A percentile compares a stretch with the other conserved stretches of the same genome.
Conservation (phyloP, 1,140 invertebrate genomes). For the Brevipalpus yothersi region DNA sequence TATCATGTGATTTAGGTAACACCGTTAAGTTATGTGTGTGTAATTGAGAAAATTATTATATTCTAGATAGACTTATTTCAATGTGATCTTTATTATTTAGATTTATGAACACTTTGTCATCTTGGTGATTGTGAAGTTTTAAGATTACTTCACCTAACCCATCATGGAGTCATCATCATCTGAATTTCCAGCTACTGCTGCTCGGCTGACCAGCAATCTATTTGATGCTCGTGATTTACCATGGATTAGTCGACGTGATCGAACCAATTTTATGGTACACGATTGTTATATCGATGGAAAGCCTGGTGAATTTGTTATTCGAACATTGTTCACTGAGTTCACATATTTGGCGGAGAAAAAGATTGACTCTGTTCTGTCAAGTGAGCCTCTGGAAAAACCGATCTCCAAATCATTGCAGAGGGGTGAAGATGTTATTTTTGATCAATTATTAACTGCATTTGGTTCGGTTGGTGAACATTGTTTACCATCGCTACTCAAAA, state of each 20-base stretch:
- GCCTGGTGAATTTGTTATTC: conserved; percentile 82
- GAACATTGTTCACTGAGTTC: conserved; percentile 77
- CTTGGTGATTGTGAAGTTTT: too few species aligned
- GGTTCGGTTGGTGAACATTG: conserved; percentile 88
- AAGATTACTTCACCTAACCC: too few species aligned
- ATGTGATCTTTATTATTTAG: too few species aligned
- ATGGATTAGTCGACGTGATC: not conserved
- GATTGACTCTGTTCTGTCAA: conserved; percentile 65
- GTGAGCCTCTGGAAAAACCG: conserved; percentile 63
- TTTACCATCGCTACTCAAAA: conserved; percentile 70
- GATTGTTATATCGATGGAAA: conserved; percentile 8
- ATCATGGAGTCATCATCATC: too few species aligned
- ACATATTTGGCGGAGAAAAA: conserved; percentile 75
- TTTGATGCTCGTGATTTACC: not conserved
- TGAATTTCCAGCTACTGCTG: too few species aligned
- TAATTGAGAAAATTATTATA: too few species aligned
- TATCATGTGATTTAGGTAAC: too few species aligned
- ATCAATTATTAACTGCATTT: conserved; percentile 76
- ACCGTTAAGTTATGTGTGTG: too few species aligned
- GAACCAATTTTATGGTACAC: not conserved
- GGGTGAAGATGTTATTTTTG: conserved; percentile 79
- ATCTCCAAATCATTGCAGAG: conserved; percentile 77
- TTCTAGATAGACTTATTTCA: too few species aligned
- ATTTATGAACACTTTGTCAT: too few species aligned
- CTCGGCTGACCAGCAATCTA: too few species aligned